Evolutionary conservation across 2,888 invertebrate genomes (phyloP).

Genomic region (Nomada flava): DNA sequence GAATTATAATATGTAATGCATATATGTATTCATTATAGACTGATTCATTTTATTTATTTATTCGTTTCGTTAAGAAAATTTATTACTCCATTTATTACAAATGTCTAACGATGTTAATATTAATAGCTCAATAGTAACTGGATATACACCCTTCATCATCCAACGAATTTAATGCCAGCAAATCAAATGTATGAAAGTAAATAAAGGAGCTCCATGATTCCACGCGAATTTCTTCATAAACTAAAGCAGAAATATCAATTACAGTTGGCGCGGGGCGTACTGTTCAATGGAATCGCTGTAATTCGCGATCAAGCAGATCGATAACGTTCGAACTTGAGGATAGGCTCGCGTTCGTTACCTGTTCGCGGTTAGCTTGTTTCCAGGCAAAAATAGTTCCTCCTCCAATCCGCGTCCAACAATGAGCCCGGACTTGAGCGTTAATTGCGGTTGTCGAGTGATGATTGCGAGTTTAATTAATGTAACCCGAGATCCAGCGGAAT

Average conservation of each 20-base stretch:
- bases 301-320: not conserved
- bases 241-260: not conserved
- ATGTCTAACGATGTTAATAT: too few species aligned
- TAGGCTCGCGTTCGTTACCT: not conserved
- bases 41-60: too few species aligned
- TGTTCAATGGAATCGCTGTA: not conserved
- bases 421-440: not conserved
- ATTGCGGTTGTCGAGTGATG: constrained; percentile 18
- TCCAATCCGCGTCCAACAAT: constrained; percentile 4
- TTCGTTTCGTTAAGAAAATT: too few species aligned
- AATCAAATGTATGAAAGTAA: too few species aligned
- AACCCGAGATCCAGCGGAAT: constrained; percentile 1
- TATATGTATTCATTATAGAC: too few species aligned
- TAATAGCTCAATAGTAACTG: too few species aligned
- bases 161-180: too few species aligned
- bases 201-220: not conserved
- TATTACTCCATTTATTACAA: too few species aligned
- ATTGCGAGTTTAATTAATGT: constrained; percentile 8
- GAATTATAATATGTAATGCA: too few species aligned
- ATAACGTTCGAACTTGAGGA: not conserved
- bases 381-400: constrained; percentile 2
- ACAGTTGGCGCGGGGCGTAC: not conserved
- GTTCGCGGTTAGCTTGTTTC: not conserved
- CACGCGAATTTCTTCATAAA: not conserved
- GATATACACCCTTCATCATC: too few species aligned